Conservation (phyloP, 2,888 invertebrate genomes). For the Portevinia maculata region DNA sequence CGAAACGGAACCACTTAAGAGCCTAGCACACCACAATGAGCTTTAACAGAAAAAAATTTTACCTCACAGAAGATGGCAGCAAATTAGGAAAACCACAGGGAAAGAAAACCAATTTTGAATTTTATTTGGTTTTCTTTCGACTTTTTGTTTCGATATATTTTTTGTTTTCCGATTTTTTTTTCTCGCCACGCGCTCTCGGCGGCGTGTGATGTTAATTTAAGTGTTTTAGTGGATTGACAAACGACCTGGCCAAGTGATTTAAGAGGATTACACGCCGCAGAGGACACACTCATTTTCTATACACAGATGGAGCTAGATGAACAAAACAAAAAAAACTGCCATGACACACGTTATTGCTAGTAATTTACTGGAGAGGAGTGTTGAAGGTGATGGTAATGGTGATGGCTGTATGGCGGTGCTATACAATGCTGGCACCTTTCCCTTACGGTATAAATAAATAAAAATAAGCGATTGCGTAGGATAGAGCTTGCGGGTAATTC, state of each 20-base stretch:
- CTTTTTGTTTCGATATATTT: slow-evolving; percentile 29
- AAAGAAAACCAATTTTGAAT: slow-evolving; percentile 58
- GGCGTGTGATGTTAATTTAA: slow-evolving; percentile 70
- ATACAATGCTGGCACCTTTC: background rate
- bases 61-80: background rate
- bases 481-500: slow-evolving; percentile 16
- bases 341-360: slow-evolving; percentile 53
- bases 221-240: slow-evolving; percentile 71
- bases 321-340: background rate
- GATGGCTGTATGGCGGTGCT: background rate
- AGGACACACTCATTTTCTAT: slow-evolving; percentile 26
- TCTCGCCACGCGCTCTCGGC: background rate
- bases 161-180: background rate
- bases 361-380: slow-evolving; percentile 59
- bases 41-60: slow-evolving; percentile 4
- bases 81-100: slow-evolving; percentile 2
- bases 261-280: slow-evolving; percentile 59
- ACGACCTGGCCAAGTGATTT: slow-evolving; percentile 71
- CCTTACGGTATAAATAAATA: slow-evolving; percentile 16
- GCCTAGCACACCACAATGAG: background rate
- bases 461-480: slow-evolving; percentile 32
- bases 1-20: slow-evolving; percentile 60
- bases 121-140: slow-evolving; percentile 42
- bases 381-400: slow-evolving; percentile 55
- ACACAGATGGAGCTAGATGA: slow-evolving; percentile 1